These are phyloP conservation scores for Pseudocheirus occidentalis DNA, from an alignment of 2,797 vertebrate species.

Conservation along the genomic window DNA sequence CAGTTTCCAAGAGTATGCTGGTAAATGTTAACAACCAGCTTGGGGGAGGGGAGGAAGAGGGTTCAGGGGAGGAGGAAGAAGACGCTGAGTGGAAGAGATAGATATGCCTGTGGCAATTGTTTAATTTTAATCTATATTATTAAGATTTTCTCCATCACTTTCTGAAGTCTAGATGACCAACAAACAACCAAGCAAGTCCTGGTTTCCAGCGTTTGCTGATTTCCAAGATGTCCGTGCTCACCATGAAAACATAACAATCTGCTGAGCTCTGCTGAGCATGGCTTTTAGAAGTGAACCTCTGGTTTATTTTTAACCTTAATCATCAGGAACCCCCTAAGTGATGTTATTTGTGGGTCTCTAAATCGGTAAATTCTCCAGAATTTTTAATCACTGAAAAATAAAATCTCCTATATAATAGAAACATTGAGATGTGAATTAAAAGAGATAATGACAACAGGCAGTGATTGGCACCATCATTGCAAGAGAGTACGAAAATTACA, in stretches of 20 bases:
- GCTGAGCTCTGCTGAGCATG: background rate
- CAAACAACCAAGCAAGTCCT: background rate
- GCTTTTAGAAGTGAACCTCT: background rate
- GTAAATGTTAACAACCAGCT: background rate
- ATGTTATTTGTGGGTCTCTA: background rate
- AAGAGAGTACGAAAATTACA: background rate
- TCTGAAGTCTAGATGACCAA: background rate
- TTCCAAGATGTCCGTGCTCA: background rate
- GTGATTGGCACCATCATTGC: background rate
- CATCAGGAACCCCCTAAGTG: background rate
- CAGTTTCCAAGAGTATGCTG: background rate
- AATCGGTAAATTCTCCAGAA: background rate
- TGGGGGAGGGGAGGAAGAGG: background rate
- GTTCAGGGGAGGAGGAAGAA: background rate
- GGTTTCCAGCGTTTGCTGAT: background rate
- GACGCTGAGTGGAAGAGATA: background rate
- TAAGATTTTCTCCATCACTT: background rate
- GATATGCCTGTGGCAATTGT: background rate
- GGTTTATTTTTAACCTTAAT: background rate
- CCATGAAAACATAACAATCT: background rate
- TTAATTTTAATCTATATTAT: background rate
- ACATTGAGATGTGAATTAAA: background rate
- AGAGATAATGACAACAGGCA: background rate
- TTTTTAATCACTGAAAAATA: background rate
- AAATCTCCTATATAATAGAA: background rate